Evolutionary conservation across 1,140 invertebrate genomes (phyloP).

Genomic region (Aphelenchoides avenae): DNA sequence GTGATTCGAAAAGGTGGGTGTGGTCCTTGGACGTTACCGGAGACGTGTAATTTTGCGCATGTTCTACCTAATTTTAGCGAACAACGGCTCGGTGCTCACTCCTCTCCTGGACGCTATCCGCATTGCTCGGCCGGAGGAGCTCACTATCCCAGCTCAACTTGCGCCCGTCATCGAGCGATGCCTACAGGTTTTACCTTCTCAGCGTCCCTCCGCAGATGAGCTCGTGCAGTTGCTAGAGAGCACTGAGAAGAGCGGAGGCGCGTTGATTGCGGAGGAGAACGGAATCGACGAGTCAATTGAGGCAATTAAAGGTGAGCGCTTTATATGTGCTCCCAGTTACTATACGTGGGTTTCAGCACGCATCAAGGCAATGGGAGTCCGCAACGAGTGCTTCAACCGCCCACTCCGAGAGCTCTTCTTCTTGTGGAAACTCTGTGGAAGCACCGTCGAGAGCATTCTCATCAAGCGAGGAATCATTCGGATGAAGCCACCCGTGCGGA

Average conservation of each 20-base stretch:
- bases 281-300: constrained; percentile 26
- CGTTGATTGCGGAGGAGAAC: too few species aligned
- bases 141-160: constrained; percentile 9
- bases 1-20: constrained; percentile 19
- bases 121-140: constrained; percentile 2
- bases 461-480: constrained; percentile 25
- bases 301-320: constrained; percentile 19
- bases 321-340: too few species aligned
- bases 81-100: constrained; percentile 19
- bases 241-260: not conserved
- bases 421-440: constrained; percentile 44
- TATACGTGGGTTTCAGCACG: constrained; percentile 24
- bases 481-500: constrained; percentile 32
- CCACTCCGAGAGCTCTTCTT: constrained; percentile 33
- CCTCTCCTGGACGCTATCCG: constrained; percentile 26
- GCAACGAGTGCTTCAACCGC: constrained; percentile 8
- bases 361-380: constrained; percentile 18
- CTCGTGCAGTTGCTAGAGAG: constrained; percentile 8
- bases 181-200: constrained; percentile 31
- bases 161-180: constrained; percentile 13
- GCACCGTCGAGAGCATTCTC: constrained; percentile 32
- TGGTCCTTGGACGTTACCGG: not conserved
- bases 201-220: constrained; percentile 16
- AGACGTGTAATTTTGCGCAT: constrained; percentile 8
- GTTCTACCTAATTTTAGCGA: constrained; percentile 22